phyloP scores from a whole-genome alignment of 2,113 vertebrate species.

The cattle (Bos taurus) region ARS-UCD2.0 NC_037334.1:82957001-82957500 shows the following conservation, averaged over 20 bases:
- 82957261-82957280: neutral
- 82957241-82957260: neutral
- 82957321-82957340: neutral
- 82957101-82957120: neutral
- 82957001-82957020: neutral
- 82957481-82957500: neutral
- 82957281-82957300: neutral
- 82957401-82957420: neutral
- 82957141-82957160: neutral
- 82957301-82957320: neutral
- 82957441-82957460: neutral
- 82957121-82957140: neutral
- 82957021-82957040: neutral
- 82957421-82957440: neutral
- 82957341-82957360: neutral
- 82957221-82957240: neutral
- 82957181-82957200: neutral
- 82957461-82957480: neutral
- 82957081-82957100: neutral
- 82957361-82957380: neutral
- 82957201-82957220: neutral
- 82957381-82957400: neutral
- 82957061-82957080: neutral
- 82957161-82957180: neutral
- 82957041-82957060: neutral